Conservation (phyloP, 2,888 invertebrate species). For the Amblyteles armatorius region DNA sequence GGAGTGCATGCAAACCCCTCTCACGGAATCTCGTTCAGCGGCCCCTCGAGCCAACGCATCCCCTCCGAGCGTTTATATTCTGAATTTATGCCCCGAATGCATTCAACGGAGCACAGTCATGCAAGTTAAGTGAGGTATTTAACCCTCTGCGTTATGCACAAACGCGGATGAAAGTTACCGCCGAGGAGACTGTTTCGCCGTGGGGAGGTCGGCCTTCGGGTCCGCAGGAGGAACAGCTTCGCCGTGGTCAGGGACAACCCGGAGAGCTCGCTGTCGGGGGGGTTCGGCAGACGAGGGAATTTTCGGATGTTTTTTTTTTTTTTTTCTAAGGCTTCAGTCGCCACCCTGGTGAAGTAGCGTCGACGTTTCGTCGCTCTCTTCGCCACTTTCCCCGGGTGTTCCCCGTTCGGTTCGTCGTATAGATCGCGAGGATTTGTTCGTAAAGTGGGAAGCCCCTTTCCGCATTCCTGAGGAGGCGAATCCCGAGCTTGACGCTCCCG, state of each 20-base stretch:
- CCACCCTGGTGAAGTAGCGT: background rate
- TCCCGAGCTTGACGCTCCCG: conserved; percentile 28
- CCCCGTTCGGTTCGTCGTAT: background rate
- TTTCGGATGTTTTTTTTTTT: background rate
- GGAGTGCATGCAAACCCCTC: conserved; percentile 46
- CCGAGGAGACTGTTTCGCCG: background rate
- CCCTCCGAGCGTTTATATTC: conserved; percentile 39
- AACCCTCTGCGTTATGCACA: background rate
- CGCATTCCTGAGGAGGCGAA: conserved; percentile 40
- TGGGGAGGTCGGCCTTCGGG: too few species aligned
- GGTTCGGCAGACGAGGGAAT: too few species aligned
- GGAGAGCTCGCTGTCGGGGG: background rate
- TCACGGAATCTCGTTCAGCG: conserved; percentile 1
- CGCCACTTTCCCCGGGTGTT: conserved; percentile 2
- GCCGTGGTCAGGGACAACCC: background rate
- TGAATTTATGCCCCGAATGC: conserved; percentile 45
- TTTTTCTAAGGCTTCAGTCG: background rate
- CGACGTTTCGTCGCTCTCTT: background rate
- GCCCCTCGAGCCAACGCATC: conserved; percentile 4
- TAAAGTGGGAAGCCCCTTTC: conserved; percentile 28
- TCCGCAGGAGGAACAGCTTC: background rate
- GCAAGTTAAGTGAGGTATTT: conserved; percentile 30
- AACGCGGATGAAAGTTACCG: background rate
- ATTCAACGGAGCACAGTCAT: conserved; percentile 43
- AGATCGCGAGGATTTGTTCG: conserved; percentile 57